These are phyloP conservation scores for Thamnophis sirtalis DNA, from an alignment of 2,113 vertebrate genomes.

Conservation along the genomic window DNA sequence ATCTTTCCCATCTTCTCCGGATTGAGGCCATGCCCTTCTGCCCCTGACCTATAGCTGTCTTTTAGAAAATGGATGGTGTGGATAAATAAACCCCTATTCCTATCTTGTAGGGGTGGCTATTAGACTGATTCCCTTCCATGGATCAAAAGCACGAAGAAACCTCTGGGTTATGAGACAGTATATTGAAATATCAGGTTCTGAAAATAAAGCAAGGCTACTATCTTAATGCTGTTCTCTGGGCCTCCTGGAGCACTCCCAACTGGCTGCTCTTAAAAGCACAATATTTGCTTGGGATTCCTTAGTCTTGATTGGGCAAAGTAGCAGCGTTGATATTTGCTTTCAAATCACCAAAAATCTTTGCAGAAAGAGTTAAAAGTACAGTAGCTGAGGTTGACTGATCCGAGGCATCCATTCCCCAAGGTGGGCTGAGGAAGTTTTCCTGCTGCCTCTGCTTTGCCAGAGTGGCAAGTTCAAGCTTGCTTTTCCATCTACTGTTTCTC, in stretches of 20 bases:
- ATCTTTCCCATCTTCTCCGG: neutral
- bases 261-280: neutral
- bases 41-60: neutral
- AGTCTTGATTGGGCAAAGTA: no score
- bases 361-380: neutral
- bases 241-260: neutral
- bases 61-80: neutral
- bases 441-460: neutral
- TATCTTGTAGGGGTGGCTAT: neutral
- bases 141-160: neutral
- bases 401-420: neutral
- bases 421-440: neutral
- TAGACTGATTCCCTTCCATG: neutral
- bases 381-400: neutral
- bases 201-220: neutral
- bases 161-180: neutral
- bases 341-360: neutral
- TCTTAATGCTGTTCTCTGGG: neutral
- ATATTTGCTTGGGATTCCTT: no score
- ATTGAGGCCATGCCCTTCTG: neutral
- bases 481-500: neutral
- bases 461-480: neutral
- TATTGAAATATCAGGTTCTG: neutral
- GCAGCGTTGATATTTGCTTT: neutral
- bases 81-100: neutral